These are phyloP conservation scores for Myrmecophaga tridactyla DNA, from an alignment of 2,113 vertebrate species.

Conservation along the genomic window DNA sequence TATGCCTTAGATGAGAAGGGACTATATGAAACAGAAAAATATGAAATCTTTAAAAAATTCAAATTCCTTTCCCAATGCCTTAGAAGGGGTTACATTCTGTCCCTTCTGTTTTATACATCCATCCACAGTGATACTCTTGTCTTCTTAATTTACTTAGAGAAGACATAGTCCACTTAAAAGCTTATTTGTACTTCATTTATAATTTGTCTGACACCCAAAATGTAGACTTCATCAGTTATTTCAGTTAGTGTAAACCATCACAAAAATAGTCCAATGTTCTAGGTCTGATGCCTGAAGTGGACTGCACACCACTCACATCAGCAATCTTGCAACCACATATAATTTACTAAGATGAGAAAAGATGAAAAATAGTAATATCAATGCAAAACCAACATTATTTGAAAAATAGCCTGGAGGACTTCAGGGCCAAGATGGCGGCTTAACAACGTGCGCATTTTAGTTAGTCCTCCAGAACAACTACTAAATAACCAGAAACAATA, in stretches of 20 bases:
- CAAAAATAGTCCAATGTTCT: not conserved
- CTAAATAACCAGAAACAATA: too few relatives aligned
- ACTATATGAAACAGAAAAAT: not conserved
- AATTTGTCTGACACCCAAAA: not conserved
- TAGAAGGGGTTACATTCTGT: not conserved
- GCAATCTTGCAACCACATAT: not conserved
- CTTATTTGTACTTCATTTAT: not conserved
- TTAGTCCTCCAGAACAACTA: too few relatives aligned
- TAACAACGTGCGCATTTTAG: too few relatives aligned
- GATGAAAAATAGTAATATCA: not conserved
- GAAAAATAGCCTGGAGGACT: not conserved
- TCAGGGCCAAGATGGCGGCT: too few relatives aligned
- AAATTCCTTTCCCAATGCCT: slow-evolving; percentile 13
- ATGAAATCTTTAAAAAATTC: not conserved
- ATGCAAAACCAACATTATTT: not conserved
- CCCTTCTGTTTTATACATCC: not conserved
- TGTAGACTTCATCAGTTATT: not conserved
- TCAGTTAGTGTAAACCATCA: not conserved
- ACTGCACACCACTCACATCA: not conserved
- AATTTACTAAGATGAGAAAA: not conserved
- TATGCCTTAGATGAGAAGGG: not conserved
- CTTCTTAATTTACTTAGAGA: not conserved
- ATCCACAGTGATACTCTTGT: not conserved
- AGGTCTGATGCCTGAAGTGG: not conserved
- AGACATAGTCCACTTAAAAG: not conserved